These are phyloP conservation scores for Punctoribates punctum DNA, from an alignment of 2,888 invertebrate genomes.

Conservation along the genomic window DNA sequence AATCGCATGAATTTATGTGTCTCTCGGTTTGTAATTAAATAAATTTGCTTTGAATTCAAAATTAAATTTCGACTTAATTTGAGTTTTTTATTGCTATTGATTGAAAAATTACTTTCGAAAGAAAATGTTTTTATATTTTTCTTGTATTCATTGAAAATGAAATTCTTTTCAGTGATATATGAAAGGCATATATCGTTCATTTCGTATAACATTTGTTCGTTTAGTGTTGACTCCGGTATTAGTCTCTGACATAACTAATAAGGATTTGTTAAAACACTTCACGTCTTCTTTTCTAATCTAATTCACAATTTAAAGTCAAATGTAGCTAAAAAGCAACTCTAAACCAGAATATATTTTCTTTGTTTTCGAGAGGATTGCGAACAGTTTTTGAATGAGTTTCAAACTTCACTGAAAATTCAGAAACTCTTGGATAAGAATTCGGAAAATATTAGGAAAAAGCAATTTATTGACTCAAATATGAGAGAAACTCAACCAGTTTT, in stretches of 20 bases:
- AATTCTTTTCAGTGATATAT: background rate
- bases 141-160: background rate
- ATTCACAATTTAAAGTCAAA: conserved; percentile 17
- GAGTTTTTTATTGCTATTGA: background rate
- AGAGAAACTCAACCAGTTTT: background rate
- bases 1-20: background rate
- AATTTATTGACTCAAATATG: background rate
- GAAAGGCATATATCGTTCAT: background rate
- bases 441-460: too few species aligned
- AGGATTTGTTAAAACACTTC: conserved; percentile 9
- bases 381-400: background rate
- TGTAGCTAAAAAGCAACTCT: conserved; percentile 10
- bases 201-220: background rate
- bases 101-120: background rate
- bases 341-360: conserved; percentile 1
- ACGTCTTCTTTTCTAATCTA: conserved; percentile 16
- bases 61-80: background rate
- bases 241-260: background rate
- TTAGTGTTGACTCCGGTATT: background rate
- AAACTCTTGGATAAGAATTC: background rate
- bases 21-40: background rate
- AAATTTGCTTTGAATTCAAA: background rate
- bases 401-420: background rate
- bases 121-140: background rate
- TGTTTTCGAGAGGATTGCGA: background rate